These are phyloP conservation scores for Spilarctia lutea DNA, from an alignment of 2,888 invertebrate genomes.

Conservation along the genomic window DNA sequence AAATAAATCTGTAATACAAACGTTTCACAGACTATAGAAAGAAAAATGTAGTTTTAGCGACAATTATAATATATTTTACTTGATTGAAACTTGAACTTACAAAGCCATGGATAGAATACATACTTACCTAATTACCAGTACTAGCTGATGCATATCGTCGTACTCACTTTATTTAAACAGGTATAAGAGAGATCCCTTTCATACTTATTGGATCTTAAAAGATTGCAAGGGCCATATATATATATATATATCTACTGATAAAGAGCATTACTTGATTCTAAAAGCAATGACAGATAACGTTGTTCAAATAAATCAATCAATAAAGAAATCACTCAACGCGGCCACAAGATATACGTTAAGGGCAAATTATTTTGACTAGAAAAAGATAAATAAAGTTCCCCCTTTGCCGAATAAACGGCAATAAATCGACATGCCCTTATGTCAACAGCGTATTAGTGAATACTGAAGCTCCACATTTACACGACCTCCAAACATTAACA, in stretches of 20 bases:
- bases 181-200: no score
- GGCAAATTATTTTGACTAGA: conserved; percentile 74
- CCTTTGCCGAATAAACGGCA: conserved; percentile 78
- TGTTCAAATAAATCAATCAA: conserved; percentile 44
- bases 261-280: not conserved
- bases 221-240: not conserved
- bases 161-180: no score
- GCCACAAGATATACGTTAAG: conserved; percentile 63
- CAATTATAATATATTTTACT: no score
- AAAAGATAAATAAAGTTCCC: conserved; percentile 80
- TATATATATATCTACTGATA: not conserved
- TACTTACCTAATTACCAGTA: no score
- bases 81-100: no score
- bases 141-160: no score
- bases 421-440: conserved; percentile 82
- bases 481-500: conserved; percentile 47
- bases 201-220: no score
- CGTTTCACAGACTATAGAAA: no score
- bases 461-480: conserved; percentile 60
- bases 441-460: conserved; percentile 82
- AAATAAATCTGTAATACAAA: no score
- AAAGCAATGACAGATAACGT: not conserved
- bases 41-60: no score
- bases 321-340: conserved; percentile 53
- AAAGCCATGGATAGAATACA: no score